A percentile compares a stretch with the other conserved stretches of the same genome.
Conservation (phyloP, 1,140 invertebrate species). For the Chrysoperla carnea region DNA sequence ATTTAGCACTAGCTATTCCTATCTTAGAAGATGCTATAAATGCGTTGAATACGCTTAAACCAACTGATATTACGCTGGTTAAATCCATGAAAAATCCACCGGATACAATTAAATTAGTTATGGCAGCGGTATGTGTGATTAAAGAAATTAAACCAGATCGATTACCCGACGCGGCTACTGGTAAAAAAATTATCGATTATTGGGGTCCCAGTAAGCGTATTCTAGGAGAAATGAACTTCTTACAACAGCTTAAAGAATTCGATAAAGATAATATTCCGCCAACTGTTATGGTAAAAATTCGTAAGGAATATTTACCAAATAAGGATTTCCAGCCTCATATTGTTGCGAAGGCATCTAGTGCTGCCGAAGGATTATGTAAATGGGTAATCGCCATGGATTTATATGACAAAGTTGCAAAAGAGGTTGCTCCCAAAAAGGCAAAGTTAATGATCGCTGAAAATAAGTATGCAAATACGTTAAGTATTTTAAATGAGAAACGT, state of each 20-base stretch:
- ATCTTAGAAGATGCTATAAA: slow-evolving; percentile 63
- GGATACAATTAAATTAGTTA: slow-evolving; percentile 75
- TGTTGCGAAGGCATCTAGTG: slow-evolving; percentile 78
- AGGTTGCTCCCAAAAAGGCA: slow-evolving; percentile 70
- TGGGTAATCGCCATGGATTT: slow-evolving; percentile 89
- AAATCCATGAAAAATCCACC: slow-evolving; percentile 98
- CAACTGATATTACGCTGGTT: slow-evolving; percentile 82
- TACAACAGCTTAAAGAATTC: slow-evolving; percentile 68
- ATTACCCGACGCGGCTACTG: slow-evolving; percentile 54
- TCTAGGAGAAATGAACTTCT: slow-evolving; percentile 77
- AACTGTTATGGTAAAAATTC: slow-evolving; percentile 64
- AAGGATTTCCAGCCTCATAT: slow-evolving; percentile 76
- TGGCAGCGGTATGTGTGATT: slow-evolving; percentile 93
- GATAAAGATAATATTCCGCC: slow-evolving; percentile 82
- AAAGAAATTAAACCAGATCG: slow-evolving; percentile 66
- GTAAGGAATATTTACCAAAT: slow-evolving; percentile 66
- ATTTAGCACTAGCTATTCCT: slow-evolving; percentile 77
- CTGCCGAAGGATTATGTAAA: slow-evolving; percentile 78
- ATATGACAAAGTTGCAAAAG: slow-evolving; percentile 78
- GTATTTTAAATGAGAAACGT: slow-evolving; percentile 62
- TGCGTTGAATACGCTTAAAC: slow-evolving; percentile 86
- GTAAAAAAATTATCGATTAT: slow-evolving; percentile 70
- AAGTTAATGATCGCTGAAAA: slow-evolving; percentile 59
- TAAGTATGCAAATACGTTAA: slow-evolving; percentile 63
- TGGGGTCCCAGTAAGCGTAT: slow-evolving; percentile 86